phyloP scores from a whole-genome alignment of 2,888 invertebrate genomes.

The Cephus pulcher region DNA sequence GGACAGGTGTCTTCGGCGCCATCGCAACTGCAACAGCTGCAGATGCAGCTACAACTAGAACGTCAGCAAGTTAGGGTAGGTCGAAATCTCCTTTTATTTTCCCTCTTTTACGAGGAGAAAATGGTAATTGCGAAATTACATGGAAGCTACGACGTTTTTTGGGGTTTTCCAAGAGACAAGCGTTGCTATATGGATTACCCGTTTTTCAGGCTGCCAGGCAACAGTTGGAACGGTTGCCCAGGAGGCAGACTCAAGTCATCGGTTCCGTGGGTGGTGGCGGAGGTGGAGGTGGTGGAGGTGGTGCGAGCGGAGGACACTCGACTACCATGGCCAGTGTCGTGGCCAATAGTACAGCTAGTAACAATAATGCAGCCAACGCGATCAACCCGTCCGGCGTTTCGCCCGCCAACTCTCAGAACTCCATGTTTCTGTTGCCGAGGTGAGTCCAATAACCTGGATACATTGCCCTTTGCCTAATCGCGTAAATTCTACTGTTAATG shows the following conservation, averaged over 20 bases:
- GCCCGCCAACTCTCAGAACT: conserved; percentile 60
- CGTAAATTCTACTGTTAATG: background rate
- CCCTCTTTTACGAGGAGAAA: background rate
- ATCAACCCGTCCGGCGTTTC: conserved; percentile 58
- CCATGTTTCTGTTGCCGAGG: conserved; percentile 64
- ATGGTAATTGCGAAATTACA: background rate
- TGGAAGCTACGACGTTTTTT: background rate
- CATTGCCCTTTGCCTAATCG: background rate
- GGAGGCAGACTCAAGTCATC: conserved; percentile 79
- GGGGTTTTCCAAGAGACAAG: background rate
- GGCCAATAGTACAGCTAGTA: conserved; percentile 59
- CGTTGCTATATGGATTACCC: background rate
- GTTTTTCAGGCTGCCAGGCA: conserved; percentile 80
- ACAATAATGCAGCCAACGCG: conserved; percentile 58
- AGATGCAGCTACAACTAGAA: conserved; percentile 94
- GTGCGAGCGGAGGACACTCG: conserved; percentile 52
- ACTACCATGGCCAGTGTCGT: conserved; percentile 61
- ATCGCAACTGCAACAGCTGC: conserved; percentile 90
- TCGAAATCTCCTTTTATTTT: conserved; percentile 12
- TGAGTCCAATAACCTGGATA: conserved; percentile 29
- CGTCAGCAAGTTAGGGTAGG: conserved; percentile 83
- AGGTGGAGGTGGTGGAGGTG: conserved; percentile 54
- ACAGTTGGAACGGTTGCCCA: conserved; percentile 89
- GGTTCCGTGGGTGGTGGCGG: conserved; percentile 68
- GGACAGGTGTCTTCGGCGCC: conserved; percentile 72